phyloP scores from a whole-genome alignment of 2,888 invertebrate species.

The Tillus elongatus region DNA sequence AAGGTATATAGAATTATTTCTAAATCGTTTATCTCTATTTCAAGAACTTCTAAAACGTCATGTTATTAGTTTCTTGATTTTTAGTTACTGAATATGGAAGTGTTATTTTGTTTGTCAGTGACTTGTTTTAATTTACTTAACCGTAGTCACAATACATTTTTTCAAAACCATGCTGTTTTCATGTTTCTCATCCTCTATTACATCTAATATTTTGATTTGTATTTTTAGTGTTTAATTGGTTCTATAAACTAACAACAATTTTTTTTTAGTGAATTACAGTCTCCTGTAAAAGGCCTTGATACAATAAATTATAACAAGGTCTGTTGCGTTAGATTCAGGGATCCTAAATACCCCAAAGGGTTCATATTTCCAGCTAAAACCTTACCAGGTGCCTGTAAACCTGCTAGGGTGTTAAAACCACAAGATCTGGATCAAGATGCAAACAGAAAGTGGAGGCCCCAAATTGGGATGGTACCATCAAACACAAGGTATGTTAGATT shows the following conservation, averaged over 20 bases:
- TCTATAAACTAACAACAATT: constrained; percentile 8
- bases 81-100: too few species aligned
- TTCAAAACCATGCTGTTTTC: too few species aligned
- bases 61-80: too few species aligned
- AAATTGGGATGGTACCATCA: constrained; percentile 53
- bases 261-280: constrained; percentile 49
- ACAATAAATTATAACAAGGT: constrained; percentile 52
- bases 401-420: constrained; percentile 69
- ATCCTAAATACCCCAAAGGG: constrained; percentile 66
- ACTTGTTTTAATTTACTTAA: too few species aligned
- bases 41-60: too few species aligned
- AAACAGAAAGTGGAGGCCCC: constrained; percentile 65
- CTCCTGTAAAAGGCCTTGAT: constrained; percentile 63
- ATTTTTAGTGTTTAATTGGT: background rate
- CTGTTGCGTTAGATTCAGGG: constrained; percentile 62
- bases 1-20: too few species aligned
- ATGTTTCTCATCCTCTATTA: too few species aligned
- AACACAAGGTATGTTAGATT: constrained; percentile 33
- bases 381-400: constrained; percentile 58
- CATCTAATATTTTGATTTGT: too few species aligned
- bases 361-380: constrained; percentile 71
- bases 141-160: too few species aligned
- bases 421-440: constrained; percentile 57
- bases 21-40: too few species aligned
- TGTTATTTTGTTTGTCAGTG: too few species aligned